Conservation (phyloP, 2,888 invertebrate species). For the Bruchidius siliquastri region DNA sequence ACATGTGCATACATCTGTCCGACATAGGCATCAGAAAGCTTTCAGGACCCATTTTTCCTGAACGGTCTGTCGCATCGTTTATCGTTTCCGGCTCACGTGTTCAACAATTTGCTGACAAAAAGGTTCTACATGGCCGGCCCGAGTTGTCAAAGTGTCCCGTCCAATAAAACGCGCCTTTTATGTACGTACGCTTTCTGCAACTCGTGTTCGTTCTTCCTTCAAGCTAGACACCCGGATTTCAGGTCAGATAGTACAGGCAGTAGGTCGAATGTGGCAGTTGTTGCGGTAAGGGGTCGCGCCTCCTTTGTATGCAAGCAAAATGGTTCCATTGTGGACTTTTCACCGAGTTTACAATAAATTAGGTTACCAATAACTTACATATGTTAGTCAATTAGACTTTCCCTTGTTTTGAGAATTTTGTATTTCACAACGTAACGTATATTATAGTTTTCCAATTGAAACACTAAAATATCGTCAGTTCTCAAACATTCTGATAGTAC, state of each 20-base stretch:
- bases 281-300: no score
- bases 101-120: background rate
- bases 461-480: no score
- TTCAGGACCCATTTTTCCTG: background rate
- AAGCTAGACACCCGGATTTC: background rate
- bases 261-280: no score
- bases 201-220: background rate
- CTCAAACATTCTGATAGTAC: no score
- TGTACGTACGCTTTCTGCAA: background rate
- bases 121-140: background rate
- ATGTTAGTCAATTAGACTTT: no score
- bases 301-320: no score
- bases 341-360: no score
- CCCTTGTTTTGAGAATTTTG: no score
- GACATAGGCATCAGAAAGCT: background rate
- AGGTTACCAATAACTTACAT: no score
- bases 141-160: background rate
- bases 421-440: no score
- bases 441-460: no score
- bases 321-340: no score
- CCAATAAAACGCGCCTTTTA: background rate
- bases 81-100: background rate
- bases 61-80: background rate
- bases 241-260: background rate
- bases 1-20: background rate